Evolutionary conservation across 2,797 vertebrate species (phyloP), one percentile per base, ranked within the genome.

Genomic region (Cygnus olor): DNA sequence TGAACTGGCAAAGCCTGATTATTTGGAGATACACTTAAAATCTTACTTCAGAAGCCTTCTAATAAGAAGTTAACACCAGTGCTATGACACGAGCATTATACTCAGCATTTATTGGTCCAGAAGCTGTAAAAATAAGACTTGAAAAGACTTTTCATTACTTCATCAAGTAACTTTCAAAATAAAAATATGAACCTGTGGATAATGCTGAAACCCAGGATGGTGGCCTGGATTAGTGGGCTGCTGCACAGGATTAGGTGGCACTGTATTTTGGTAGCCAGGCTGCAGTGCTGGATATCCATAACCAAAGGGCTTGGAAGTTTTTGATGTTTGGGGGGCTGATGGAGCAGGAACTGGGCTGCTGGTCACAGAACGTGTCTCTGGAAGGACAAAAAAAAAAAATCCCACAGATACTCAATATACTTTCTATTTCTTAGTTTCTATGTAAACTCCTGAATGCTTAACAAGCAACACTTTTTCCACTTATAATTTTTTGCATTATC

Each of bases 281-380:
- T 98, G 99, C 95, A 99, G 98, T 84, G 95, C 70, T 40, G 98
- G 98, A 95, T 99, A 99, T 63, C 98, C 98, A 85, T 99, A 99
- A 94, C 98, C 98, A 85, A 99, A 99, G 36, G 99, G 98, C 22
- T 98, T 98, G 17, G 97, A 96, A 80, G 97, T 91, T 94, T 98
- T 98, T 86, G 98, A 85, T 69, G 98, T 92, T 9, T 98, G 98
- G 18, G 97, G 93, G 51, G 97, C 95, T 69, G 98, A 94, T 8
- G 98, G 97, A 96, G 94, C 38, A 72, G 97, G 97, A 81, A 95
- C 95, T 70, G 98, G 97, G n/a, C 98, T 98, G 60, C 92, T 97
- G 64, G 98, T 95, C 51, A 97, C 96, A 94, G 99, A 98, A 78
- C 88, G 93, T n/a, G 98, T 96, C 77, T 99, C 99, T 99, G 96